Evolutionary conservation across 37 sponge, comb jelly and placozoan species (phyloP), one percentile per base, ranked within the genome.

Genomic region (Petrosia ficiformis): DNA sequence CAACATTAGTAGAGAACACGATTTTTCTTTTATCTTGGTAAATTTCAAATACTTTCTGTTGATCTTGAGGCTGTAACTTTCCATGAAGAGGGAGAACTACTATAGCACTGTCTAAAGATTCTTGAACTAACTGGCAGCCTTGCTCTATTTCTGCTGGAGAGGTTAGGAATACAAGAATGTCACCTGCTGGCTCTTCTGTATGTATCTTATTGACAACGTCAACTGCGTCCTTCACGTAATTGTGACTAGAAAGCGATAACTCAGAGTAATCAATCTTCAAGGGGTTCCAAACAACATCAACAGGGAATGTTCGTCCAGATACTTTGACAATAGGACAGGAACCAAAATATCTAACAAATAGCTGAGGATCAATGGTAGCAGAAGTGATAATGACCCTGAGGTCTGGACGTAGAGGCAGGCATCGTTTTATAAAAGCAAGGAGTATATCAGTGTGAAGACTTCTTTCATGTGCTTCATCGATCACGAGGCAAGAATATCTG

Each of bases 381-480:
- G 94, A 93, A 25, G 91, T 89, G 42, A 93, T 89, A 63, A 93
- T 70, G 4, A 93, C 67, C 59, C 65, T 76, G 16, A 93, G 59
- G 37, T 93, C 92, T 42, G 59, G 68, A n/a, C 91, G 59, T 14
- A 44, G 56, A 2, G 78, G 77, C 29, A 89, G 42, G 59, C 76
- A 74, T n/a, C 59, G 78, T 61, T 93, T 93, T 31, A 89, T 72
- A 65, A 93, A 39, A 5, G 76, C 82, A 19, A 93, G 48, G 14
- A 93, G 75, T 4, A 93, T 57, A 57, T 93, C 94, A 31, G 94
- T 93, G 68, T 89, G 65, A 24, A 93, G 66, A 34, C 92, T 93
- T 70, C 94, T 72, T 59, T 93, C 94, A 65, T 93, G 94, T 31
- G 94, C 94, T 60, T 93, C 94, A 77, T 93, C 94, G 40, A 93